Evolutionary conservation across 2,888 invertebrate species (phyloP).

Genomic region (Lepas anatifera): DNA sequence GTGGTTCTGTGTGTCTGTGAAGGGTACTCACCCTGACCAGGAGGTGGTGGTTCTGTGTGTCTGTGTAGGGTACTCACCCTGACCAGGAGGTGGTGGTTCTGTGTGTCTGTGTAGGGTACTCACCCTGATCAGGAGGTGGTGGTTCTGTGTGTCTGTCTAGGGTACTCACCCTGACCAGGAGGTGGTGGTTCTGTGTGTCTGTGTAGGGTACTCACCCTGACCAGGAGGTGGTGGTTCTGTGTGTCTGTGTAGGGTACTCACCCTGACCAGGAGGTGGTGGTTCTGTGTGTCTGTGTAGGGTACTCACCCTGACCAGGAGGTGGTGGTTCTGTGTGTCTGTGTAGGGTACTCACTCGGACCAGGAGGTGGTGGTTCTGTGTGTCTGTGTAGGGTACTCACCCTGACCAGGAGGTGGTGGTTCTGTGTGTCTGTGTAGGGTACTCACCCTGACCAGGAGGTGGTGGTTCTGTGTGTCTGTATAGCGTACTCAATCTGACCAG

Average conservation of each 20-base stretch:
- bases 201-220: slow-evolving; percentile 38
- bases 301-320: neutral
- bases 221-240: slow-evolving; percentile 54
- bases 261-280: neutral
- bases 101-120: neutral
- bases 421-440: too few species aligned
- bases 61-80: neutral
- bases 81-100: neutral
- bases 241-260: slow-evolving; percentile 38
- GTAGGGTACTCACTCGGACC: too few species aligned
- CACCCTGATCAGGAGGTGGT: neutral
- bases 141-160: too few species aligned
- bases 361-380: neutral
- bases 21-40: neutral
- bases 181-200: slow-evolving; percentile 50
- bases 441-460: too few species aligned
- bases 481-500: too few species aligned
- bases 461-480: too few species aligned
- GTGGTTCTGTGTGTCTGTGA: slow-evolving; percentile 47
- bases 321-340: too few species aligned
- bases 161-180: neutral
- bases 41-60: neutral
- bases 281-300: neutral
- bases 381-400: neutral
- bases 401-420: neutral